A percentile compares a stretch with the other conserved stretches of the same genome.
phyloP scores from a whole-genome alignment of 2,113 vertebrate species.

The Bufo bufo region DNA sequence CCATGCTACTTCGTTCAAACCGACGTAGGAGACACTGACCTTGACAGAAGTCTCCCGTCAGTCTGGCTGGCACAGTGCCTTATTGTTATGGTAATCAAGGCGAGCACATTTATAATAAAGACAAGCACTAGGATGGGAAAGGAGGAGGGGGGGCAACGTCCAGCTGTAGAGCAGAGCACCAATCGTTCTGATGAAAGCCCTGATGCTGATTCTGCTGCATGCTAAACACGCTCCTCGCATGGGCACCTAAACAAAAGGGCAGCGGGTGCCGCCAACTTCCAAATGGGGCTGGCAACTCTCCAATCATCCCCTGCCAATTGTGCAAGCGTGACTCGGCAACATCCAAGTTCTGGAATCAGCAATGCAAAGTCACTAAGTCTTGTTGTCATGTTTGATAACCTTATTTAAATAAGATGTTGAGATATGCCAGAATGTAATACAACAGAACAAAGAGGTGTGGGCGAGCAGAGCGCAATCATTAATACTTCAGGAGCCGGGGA shows the following conservation, averaged over 20 bases:
- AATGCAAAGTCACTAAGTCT: conserved; percentile 20
- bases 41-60: conserved; percentile 39
- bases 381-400: conserved; percentile 23
- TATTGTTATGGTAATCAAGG: conserved; percentile 52
- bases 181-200: conserved; percentile 9
- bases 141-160: neutral
- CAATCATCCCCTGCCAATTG: conserved; percentile 22
- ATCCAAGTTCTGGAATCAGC: neutral
- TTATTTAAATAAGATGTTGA: conserved; percentile 17
- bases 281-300: conserved; percentile 38
- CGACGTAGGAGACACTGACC: conserved; percentile 44
- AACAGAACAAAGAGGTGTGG: conserved; percentile 2
- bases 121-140: conserved; percentile 17
- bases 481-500: neutral
- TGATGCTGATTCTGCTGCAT: conserved; percentile 39
- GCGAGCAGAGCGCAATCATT: neutral
- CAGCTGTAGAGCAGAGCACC: conserved; percentile 34
- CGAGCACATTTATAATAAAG: conserved; percentile 47
- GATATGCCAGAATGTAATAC: conserved; percentile 27
- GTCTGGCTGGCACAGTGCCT: conserved; percentile 30
- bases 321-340: conserved; percentile 36
- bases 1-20: conserved; percentile 9
- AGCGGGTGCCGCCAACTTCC: conserved; percentile 42
- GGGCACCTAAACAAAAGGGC: conserved; percentile 52
- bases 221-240: conserved; percentile 47